Conservation (phyloP, 2,888 invertebrate genomes). For the Leptinotarsa haldemani region DNA sequence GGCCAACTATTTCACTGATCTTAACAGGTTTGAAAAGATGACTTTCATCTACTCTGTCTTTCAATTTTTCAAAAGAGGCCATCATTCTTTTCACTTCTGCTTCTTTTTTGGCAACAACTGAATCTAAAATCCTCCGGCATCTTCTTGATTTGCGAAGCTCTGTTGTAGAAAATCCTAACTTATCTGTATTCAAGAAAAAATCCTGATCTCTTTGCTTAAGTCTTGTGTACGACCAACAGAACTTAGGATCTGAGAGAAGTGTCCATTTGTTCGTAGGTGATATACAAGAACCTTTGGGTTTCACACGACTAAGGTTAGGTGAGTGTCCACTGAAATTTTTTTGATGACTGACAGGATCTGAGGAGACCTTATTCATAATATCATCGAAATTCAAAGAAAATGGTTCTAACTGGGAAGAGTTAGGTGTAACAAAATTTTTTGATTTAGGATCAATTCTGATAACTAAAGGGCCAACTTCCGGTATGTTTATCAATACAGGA, state of each 20-base stretch:
- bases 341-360: background rate
- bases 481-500: constrained; percentile 45
- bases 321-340: background rate
- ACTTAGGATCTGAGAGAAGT: constrained; percentile 1
- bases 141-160: constrained; percentile 3
- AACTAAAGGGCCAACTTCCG: constrained; percentile 45
- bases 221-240: constrained; percentile 13
- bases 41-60: constrained; percentile 5
- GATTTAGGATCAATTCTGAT: constrained; percentile 42
- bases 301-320: background rate
- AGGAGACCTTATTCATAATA: constrained; percentile 2
- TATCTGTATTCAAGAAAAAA: background rate
- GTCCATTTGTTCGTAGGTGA: background rate
- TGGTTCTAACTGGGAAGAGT: constrained; percentile 22
- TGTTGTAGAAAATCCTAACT: constrained; percentile 7
- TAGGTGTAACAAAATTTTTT: constrained; percentile 7
- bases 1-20: constrained; percentile 26
- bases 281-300: background rate
- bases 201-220: background rate
- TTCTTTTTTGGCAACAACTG: constrained; percentile 12
- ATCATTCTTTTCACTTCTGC: constrained; percentile 1
- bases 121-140: constrained; percentile 5
- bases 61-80: constrained; percentile 29
- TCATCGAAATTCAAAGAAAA: constrained; percentile 34
- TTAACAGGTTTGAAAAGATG: constrained; percentile 21